Base-by-base conservation (phyloP, 1,140 invertebrate species). In the Pogonus chalceus region DNA sequence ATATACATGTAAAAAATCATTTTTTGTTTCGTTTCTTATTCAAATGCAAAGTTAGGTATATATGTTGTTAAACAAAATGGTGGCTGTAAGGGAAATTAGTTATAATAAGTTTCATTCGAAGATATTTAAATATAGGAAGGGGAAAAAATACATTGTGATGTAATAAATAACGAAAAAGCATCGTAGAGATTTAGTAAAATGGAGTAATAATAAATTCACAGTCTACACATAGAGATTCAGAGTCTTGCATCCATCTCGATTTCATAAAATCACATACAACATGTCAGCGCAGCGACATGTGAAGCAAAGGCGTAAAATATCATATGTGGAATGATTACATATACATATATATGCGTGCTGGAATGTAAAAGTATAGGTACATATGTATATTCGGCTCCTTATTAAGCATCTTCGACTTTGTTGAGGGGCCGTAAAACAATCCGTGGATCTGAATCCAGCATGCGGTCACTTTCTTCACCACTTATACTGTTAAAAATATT, bases 381-480 rank as follows among this genome's bases (percentile, higher is more conserved):
- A 31, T 14, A 14, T 31, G 26, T 31, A 14, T 14, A 14, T 14
- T 31, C n/a, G n/a, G 4, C 26, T 7, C 26, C 4, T 9, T 10
- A 10, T 43, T 43, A 43, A 43, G 37, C 37, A 18, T 43, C 37
- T 43, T 43, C 37, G 3, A 43, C 37, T 43, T 43, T 43, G 37
- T 69, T 75, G 23, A 75, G 65, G n/a, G 77, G 77, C 58, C 76
- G 68, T 16, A 79, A 74, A 52, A 82, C 80, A 56, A 84, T 80
- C 20, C 80, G 72, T 20, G 81, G 81, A 61, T 82, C 78, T 10
- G 76, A 76, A 58, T 82, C 81, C 35, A 82, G 62, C 79, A 83
- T 82, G 54, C 80, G 76, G 63, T 82, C 81, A 57, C 78, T 79
- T 62, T 83, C 80, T 62, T 83, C 81, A 57, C 76, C 80, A 66